These are phyloP conservation scores for Lepeophtheirus salmonis DNA, from an alignment of 1,140 invertebrate species.

Conservation along the genomic window DNA sequence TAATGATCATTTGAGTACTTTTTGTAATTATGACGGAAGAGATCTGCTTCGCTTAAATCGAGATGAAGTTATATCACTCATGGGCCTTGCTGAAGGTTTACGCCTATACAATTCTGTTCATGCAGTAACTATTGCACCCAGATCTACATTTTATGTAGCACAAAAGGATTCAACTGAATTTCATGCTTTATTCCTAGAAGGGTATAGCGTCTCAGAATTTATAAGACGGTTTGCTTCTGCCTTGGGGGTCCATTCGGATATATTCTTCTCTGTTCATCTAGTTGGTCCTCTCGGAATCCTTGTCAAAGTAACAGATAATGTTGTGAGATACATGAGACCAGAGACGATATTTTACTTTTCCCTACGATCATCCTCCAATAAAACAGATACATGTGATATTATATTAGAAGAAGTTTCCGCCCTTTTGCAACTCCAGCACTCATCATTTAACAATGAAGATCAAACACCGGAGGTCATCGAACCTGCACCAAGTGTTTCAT, in stretches of 20 bases:
- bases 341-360: constrained; percentile 11
- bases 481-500: not conserved
- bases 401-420: constrained; percentile 8
- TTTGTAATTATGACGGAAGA: constrained; percentile 62
- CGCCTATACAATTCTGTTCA: constrained; percentile 74
- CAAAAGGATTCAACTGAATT: constrained; percentile 9
- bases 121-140: constrained; percentile 19
- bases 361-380: not conserved
- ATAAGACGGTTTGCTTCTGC: not conserved
- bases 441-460: not conserved
- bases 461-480: not conserved
- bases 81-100: constrained; percentile 73
- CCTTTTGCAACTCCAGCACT: not conserved
- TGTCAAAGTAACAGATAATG: not conserved
- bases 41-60: constrained; percentile 65
- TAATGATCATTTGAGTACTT: constrained; percentile 26
- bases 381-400: not conserved
- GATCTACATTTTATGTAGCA: constrained; percentile 8
- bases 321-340: not conserved
- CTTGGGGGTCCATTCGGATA: not conserved
- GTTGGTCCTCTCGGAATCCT: constrained; percentile 10
- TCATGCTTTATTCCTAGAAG: constrained; percentile 8
- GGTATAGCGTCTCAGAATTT: not conserved
- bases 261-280: not conserved
- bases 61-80: constrained; percentile 81